These are phyloP conservation scores for Microctonus aethiopoides DNA, from an alignment of 2,888 invertebrate species.

Conservation along the genomic window DNA sequence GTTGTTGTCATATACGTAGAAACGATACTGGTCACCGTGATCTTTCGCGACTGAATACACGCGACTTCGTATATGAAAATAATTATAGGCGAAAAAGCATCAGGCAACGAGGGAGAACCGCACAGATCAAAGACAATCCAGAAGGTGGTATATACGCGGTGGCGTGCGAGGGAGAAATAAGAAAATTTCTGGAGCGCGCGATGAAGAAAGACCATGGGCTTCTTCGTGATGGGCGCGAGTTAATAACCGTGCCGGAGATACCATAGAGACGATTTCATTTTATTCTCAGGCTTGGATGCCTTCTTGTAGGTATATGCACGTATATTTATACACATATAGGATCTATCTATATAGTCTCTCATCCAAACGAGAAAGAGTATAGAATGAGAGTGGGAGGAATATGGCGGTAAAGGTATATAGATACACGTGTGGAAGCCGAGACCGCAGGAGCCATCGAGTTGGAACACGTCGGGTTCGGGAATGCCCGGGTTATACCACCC, in stretches of 20 bases:
- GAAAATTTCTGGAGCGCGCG: slow-evolving; percentile 13
- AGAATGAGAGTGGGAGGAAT: slow-evolving; percentile 30
- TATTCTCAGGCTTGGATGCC: slow-evolving; percentile 45
- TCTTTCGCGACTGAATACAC: slow-evolving; percentile 23
- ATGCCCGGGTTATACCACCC: slow-evolving; percentile 59
- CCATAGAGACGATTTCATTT: slow-evolving; percentile 56
- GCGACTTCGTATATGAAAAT: slow-evolving; percentile 36
- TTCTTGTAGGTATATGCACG: neutral
- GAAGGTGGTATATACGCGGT: slow-evolving; percentile 36
- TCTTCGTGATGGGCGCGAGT: slow-evolving; percentile 45
- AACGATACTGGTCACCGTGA: slow-evolving; percentile 23
- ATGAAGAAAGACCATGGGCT: slow-evolving; percentile 26
- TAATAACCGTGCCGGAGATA: slow-evolving; percentile 52
- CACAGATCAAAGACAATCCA: slow-evolving; percentile 44
- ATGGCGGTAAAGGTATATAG: slow-evolving; percentile 35
- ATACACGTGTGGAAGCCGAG: slow-evolving; percentile 40
- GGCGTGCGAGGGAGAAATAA: slow-evolving; percentile 26
- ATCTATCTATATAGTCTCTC: neutral
- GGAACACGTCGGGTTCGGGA: slow-evolving; percentile 42
- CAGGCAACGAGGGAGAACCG: slow-evolving; percentile 15
- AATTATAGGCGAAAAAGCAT: slow-evolving; percentile 42
- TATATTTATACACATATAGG: neutral
- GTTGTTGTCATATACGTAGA: neutral
- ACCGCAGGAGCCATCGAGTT: slow-evolving; percentile 54
- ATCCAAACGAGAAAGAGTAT: slow-evolving; percentile 2